Evolutionary conservation across 2,113 vertebrate genomes (phyloP), one percentile per base, ranked within the genome.

Genomic region (Salvelinus alpinus): DNA sequence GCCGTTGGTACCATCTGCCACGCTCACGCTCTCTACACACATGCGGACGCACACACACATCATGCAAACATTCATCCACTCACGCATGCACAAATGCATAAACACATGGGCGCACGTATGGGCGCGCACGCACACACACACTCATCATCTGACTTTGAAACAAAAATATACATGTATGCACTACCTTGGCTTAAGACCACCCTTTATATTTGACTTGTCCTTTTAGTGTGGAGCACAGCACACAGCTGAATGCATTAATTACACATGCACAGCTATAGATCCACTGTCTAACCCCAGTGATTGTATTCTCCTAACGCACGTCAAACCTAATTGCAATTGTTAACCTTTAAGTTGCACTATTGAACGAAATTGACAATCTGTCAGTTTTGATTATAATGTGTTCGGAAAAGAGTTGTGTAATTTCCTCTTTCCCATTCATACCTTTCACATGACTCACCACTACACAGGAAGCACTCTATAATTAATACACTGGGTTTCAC

Each of bases 311-410:
- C 85, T 75, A 64, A 22, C 22, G 25, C 77, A 47, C 73, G 82
- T 86, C 90, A 80, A 73, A 66, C 69, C 67, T 89, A 89, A 92
- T 91, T 85, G 85, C 80, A 71, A 86, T 54, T 81, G 87, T 91
- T 92, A 92, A 91, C 87, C 88, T 91, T 84, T 83, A 83, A 88
- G 79, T 87, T 81, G 74, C 71, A 92, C 90, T 84, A 44, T 11
- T 44, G 9, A 44, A 44, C 38, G 84, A 80, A 70, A 85, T 57
- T 80, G 87, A 91, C 92, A 92, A 91, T 86, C 88, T 91, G 83
- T 82, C 78, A 85, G 88, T 86, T 81, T 72, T 2, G 5, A 89
- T 90, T 87, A 85, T 75, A 72, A 72, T 16, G 29, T 27, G 64
- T 70, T 72, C 69, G 13, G 25, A 80, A 78, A 79, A 83, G 70